Evolutionary conservation across 2,888 invertebrate species (phyloP).

Genomic region (Itoplectis maculator): DNA sequence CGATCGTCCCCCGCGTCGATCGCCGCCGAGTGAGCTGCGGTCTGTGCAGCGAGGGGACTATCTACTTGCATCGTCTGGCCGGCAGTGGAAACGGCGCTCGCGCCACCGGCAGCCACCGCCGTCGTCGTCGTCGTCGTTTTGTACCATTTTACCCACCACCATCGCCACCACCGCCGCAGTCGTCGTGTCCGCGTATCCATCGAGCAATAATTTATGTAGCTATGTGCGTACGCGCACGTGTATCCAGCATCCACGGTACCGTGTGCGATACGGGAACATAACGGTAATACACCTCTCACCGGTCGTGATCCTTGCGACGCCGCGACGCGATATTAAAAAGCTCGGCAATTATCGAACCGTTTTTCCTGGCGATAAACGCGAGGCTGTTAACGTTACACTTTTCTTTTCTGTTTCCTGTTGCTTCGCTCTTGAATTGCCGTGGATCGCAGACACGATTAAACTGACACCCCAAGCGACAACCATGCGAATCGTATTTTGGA

Average conservation of each 20-base stretch:
- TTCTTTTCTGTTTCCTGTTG: not conserved
- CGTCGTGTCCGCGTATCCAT: constrained; percentile 44
- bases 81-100: constrained; percentile 5
- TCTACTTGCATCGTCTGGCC: constrained; percentile 18
- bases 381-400: too few species aligned
- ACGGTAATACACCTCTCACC: constrained; percentile 71
- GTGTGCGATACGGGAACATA: constrained; percentile 66
- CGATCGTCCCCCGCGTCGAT: constrained; percentile 40
- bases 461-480: not conserved
- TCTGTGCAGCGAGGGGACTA: not conserved
- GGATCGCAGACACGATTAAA: too few species aligned
- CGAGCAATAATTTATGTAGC: constrained; percentile 69
- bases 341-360: constrained; percentile 10
- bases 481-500: not conserved
- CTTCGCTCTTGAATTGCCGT: not conserved
- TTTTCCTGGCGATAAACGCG: too few species aligned
- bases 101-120: constrained; percentile 69
- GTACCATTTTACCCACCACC: constrained; percentile 60
- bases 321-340: constrained; percentile 15
- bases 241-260: constrained; percentile 59
- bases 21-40: not conserved
- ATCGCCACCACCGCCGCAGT: constrained; percentile 52
- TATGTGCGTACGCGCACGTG: constrained; percentile 64
- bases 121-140: too few species aligned
- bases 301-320: constrained; percentile 64